Base-by-base conservation (phyloP, 2,113 vertebrate genomes). In the Sapayoa aenigma region DNA sequence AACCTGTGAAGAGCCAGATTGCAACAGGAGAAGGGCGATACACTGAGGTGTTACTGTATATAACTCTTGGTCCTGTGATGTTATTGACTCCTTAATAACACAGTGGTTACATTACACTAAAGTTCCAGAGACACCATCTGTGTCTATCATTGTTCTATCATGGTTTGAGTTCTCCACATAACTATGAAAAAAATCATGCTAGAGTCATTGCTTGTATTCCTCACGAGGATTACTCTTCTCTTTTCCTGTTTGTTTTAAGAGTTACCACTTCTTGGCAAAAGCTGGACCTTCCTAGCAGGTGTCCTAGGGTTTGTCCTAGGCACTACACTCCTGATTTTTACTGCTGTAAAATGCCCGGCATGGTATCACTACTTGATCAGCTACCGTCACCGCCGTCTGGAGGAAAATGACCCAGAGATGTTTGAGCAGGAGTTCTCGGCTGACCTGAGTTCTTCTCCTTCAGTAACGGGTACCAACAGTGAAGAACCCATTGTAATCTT, bases 331-430 rank as follows among this genome's bases (percentile, higher is more conserved):
- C 83, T 99, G 94, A 98, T 99, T 35, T 50, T 98, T 9, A 97
- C 96, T 50, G 98, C 98, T 75, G 81, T 98, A 84, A 99, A 99
- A 95, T 99, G 98, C 35, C 99, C 99, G 0, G 94, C 96, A 46
- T 99, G 98, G 98, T 99, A 98, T 89, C 98, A 87, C 41, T 95
- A 98, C 71, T 93, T 99, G 59, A 96, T 98, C 56, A 98, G 98
- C 97, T 99, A 99, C 77, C 97, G 97, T 20, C 99, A 99, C 62
- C 98, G 69, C 44, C 98, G 95, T 30, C 96, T 99, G 18, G 73
- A 96, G 65, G 98, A 99, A 84, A 96, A 97, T 3, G 97, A 98
- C 49, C 92, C 97, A 2, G 97, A 98, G 9, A 96, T 90, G 67
- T 98, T 74, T 81, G 97, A 98, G 84, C 87, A 97, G 27, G 78